phyloP scores from a whole-genome alignment of 2,888 invertebrate genomes.

The Notodonta dromedarius region DNA sequence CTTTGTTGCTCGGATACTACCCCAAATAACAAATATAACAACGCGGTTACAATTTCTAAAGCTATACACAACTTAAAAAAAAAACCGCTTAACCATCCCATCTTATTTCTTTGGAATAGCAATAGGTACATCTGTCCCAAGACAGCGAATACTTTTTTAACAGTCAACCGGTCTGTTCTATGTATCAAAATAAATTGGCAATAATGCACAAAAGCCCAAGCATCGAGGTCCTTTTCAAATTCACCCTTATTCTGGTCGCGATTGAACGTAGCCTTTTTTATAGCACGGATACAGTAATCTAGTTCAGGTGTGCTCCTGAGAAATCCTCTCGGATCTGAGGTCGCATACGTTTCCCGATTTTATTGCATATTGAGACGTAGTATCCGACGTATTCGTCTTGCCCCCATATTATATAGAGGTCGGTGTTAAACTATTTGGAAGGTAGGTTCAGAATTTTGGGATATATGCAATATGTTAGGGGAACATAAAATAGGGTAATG shows the following conservation, averaged over 20 bases:
- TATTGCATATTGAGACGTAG: slow-evolving; percentile 83
- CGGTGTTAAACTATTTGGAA: slow-evolving; percentile 61
- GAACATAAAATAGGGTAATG: slow-evolving; percentile 18
- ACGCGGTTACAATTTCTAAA: too few species aligned
- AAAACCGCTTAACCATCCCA: too few species aligned
- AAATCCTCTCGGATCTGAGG: slow-evolving; percentile 73
- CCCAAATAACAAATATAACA: too few species aligned
- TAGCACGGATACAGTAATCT: slow-evolving; percentile 77
- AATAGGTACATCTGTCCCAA: too few species aligned
- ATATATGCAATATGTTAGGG: slow-evolving; percentile 36
- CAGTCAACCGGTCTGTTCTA: background rate
- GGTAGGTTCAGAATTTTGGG: slow-evolving; percentile 46
- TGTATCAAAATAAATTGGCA: background rate
- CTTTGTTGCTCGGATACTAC: too few species aligned
- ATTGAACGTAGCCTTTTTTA: slow-evolving; percentile 73
- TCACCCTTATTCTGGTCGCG: slow-evolving; percentile 64
- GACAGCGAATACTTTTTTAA: background rate
- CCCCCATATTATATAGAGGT: slow-evolving; percentile 59
- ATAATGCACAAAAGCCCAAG: slow-evolving; percentile 33
- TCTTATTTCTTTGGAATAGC: too few species aligned
- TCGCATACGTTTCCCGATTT: slow-evolving; percentile 74
- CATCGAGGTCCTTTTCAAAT: slow-evolving; percentile 68
- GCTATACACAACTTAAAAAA: too few species aligned
- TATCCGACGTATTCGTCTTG: slow-evolving; percentile 69
- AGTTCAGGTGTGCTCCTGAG: slow-evolving; percentile 79